Base-by-base conservation (phyloP, 2,113 vertebrate species). In the Mobula birostris region DNA sequence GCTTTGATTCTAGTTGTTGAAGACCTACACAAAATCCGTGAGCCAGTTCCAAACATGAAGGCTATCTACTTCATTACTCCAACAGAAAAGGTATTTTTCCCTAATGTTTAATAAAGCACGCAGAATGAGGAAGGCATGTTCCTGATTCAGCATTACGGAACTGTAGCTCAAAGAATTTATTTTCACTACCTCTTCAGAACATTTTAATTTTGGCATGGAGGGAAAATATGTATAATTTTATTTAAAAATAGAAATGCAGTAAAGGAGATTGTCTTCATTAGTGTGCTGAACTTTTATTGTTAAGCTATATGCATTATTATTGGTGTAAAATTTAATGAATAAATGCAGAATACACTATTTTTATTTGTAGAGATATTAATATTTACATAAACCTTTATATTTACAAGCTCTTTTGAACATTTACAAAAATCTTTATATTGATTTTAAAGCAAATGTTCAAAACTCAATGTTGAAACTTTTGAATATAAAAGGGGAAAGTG, bases 41-140 rank as follows among this genome's bases (percentile, higher is more conserved):
- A 99, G 95, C 98, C 98, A 90, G 98, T 99, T 95, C 97, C 95
- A 94, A 97, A 99, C 94, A 98, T 99, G 98, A 99, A 98, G 95
- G 98, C 98, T 58, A 97, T 99, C 95, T 99, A 99, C 96, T 98
- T 99, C 95, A 98, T 99, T 95, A 97, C 98, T 94, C 98, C 99
- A 29, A 98, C 97, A 12, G 94, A 97, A 95, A 97, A 98, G 98
- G 99, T 99, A 76, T 40, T 3, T 2, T 94, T 96, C 96, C 96
- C 76, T 36, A 94, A 76, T 94, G 6, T 19, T 95, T 56, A 14
- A 95, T 94, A 94, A 85, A 95, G 24, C 40, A 36, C 3, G 0
- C 8, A 40, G 7, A 32, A 66, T 7, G 83, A 63, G 12, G 61
- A 58, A 58, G 21, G 40, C 24, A 61, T 63, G 58, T 7, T 17